These are phyloP conservation scores for Drosophila repleta DNA, from an alignment of 1,140 invertebrate genomes.

Conservation along the genomic window DNA sequence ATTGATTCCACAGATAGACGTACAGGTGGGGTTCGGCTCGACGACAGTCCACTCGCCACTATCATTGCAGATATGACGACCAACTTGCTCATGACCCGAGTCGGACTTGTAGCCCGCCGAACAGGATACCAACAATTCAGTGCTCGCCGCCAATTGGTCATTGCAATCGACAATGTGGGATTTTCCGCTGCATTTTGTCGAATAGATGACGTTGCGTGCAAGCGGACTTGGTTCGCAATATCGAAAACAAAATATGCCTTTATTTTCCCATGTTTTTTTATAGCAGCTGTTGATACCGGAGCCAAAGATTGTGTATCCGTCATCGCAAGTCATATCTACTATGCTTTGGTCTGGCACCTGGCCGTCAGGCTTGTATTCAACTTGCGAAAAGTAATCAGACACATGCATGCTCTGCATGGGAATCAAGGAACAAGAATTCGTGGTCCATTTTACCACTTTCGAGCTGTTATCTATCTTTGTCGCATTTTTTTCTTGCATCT, in stretches of 20 bases:
- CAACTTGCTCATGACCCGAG: background rate
- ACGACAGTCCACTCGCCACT: slow-evolving; percentile 7
- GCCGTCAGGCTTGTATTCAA: background rate
- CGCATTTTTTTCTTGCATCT: background rate
- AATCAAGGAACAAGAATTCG: background rate
- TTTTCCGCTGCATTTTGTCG: slow-evolving; percentile 1
- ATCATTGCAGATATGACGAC: slow-evolving; percentile 8
- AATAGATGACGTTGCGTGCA: background rate
- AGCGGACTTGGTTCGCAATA: background rate
- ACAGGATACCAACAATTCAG: slow-evolving; percentile 32
- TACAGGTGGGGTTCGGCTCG: slow-evolving; percentile 9
- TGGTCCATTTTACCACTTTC: background rate
- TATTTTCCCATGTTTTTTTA: slow-evolving; percentile 1
- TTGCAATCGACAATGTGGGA: slow-evolving; percentile 28
- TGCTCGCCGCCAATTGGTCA: background rate
- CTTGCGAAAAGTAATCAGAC: background rate
- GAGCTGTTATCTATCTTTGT: no score
- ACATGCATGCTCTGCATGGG: background rate
- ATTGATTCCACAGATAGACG: slow-evolving; percentile 22
- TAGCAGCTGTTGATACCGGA: slow-evolving; percentile 21
- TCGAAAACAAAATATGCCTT: background rate
- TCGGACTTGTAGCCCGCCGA: slow-evolving; percentile 13
- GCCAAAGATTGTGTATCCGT: slow-evolving; percentile 1
- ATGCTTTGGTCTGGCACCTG: slow-evolving; percentile 14
- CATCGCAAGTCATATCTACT: slow-evolving; percentile 20